phyloP scores from a whole-genome alignment of 30 jellyfish, hydroid and myxozoan species.

The Hydra vulgaris region DNA sequence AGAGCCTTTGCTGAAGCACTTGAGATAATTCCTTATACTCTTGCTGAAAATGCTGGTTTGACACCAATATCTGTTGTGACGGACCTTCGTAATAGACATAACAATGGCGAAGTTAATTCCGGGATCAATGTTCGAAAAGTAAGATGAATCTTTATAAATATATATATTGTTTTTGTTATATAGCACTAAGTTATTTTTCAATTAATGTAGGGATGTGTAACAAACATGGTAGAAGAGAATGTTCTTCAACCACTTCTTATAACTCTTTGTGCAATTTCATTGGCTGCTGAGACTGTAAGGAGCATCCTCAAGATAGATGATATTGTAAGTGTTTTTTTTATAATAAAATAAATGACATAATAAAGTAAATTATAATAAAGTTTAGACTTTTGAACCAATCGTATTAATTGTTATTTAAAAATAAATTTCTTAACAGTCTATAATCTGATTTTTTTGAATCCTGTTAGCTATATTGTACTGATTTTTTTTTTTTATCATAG shows the following conservation, averaged over 20 bases:
- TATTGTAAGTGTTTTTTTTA: conserved; percentile 41
- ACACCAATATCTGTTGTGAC: conserved; percentile 95
- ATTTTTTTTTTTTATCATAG: no score
- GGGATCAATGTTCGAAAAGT: conserved; percentile 97
- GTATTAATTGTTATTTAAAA: no score
- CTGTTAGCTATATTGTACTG: no score
- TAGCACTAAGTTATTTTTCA: neutral
- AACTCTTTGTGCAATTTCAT: conserved; percentile 85
- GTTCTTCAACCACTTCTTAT: conserved; percentile 93
- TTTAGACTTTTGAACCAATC: no score
- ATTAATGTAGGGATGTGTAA: conserved; percentile 64
- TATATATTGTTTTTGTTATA: neutral
- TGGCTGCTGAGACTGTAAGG: conserved; percentile 98
- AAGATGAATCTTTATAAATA: neutral
- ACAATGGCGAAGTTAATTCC: conserved; percentile 68
- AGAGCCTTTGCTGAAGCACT: conserved; percentile 97
- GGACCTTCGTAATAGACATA: conserved; percentile 88
- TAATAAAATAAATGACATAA: no score
- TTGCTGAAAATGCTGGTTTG: conserved; percentile 98
- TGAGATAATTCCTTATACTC: conserved; percentile 89
- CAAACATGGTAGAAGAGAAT: conserved; percentile 82
- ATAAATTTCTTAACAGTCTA: no score
- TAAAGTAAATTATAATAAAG: no score
- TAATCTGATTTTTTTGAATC: no score
- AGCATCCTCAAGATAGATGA: conserved; percentile 95